A percentile compares a stretch with the other conserved stretches of the same genome.
These are phyloP conservation scores for Netelia melanura DNA, from an alignment of 2,888 invertebrate genomes.

Conservation along the genomic window DNA sequence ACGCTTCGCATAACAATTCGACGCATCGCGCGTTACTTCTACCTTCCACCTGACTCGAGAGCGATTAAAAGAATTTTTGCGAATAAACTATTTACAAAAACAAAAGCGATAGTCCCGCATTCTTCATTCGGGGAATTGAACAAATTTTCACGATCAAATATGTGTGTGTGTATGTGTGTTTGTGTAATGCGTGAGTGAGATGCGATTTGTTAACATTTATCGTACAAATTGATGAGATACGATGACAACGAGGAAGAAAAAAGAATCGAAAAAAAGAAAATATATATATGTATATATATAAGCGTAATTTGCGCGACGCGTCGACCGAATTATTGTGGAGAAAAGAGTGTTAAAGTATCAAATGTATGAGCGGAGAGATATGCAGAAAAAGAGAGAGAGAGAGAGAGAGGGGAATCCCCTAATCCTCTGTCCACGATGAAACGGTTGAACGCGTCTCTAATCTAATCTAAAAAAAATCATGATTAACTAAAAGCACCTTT, in stretches of 20 bases:
- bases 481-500: slow-evolving; percentile 80
- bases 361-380: background rate
- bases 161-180: background rate
- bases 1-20: background rate
- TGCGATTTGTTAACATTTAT: slow-evolving; percentile 28
- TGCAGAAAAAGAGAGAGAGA: background rate
- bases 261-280: slow-evolving; percentile 62
- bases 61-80: slow-evolving; percentile 8
- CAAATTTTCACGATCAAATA: background rate
- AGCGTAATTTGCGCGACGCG: slow-evolving; percentile 77
- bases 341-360: slow-evolving; percentile 9
- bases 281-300: slow-evolving; percentile 72
- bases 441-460: slow-evolving; percentile 70
- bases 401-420: background rate
- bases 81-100: slow-evolving; percentile 49
- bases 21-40: background rate
- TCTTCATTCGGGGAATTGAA: background rate
- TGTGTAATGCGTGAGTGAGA: background rate
- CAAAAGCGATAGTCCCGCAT: slow-evolving; percentile 29
- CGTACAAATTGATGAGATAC: slow-evolving; percentile 43
- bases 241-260: slow-evolving; percentile 48
- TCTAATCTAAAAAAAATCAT: slow-evolving; percentile 77
- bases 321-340: slow-evolving; percentile 17
- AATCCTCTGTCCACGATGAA: slow-evolving; percentile 51
- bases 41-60: background rate